phyloP scores from a whole-genome alignment of 2,888 invertebrate genomes.

The Zygogramma bicolorata region DNA sequence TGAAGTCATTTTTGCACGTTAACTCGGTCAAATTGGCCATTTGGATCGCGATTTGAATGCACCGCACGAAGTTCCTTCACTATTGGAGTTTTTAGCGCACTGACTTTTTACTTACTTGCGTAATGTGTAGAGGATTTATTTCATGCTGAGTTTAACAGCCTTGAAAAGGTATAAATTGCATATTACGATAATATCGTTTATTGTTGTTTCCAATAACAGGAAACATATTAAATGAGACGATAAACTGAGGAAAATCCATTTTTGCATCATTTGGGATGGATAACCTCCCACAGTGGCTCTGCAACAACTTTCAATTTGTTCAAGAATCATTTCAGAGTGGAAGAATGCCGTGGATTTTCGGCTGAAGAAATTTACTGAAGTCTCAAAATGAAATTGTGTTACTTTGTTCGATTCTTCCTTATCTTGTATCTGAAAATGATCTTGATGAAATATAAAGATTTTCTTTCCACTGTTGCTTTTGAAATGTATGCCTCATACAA shows the following conservation, averaged over 20 bases:
- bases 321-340: no score
- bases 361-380: no score
- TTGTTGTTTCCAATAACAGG: constrained; percentile 45
- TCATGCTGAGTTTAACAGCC: constrained; percentile 49
- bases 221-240: constrained; percentile 46
- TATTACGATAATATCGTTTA: constrained; percentile 49
- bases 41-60: constrained; percentile 12
- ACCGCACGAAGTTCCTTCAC: constrained; percentile 33
- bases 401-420: no score
- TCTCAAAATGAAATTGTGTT: no score
- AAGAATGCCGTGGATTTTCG: no score
- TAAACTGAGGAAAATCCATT: constrained; percentile 5
- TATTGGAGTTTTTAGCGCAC: constrained; percentile 42
- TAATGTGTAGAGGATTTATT: constrained; percentile 47
- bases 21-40: constrained; percentile 35
- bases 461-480: no score
- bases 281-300: not conserved
- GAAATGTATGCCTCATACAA: no score
- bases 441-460: no score
- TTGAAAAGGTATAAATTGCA: constrained; percentile 50
- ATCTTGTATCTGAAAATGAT: no score
- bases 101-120: constrained; percentile 45
- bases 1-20: constrained; percentile 26
- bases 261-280: not conserved
- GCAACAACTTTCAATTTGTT: no score